Evolutionary conservation across 2,113 vertebrate species (phyloP), one percentile per base, ranked within the genome.

Genomic region (Poecilia latipinna): DNA sequence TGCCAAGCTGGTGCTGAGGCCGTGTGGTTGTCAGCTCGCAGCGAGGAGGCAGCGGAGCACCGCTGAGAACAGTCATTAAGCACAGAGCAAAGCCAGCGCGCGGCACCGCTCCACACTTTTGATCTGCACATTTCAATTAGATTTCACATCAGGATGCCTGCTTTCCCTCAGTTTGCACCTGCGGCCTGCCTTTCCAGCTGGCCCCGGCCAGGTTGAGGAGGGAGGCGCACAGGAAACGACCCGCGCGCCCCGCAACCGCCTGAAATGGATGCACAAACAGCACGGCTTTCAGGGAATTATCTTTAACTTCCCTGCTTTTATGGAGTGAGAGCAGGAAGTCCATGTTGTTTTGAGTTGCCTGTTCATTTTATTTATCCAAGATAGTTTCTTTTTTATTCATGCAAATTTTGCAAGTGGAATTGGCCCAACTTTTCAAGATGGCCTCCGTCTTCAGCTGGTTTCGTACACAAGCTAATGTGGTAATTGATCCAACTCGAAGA

Each of bases 121-220:
- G 88, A 94, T 94, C 91, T 92, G 90, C 93, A 93, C 93, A 88
- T 92, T 94, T 94, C 93, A 93, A 93, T 94, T 93, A 93, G 92
- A 92, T 93, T 92, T 94, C 92, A 88, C 93, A 91, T 93, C 93
- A 90, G 93, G 92, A 91, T 51, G 90, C 83, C 90, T 84, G 89
- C 91, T 91, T 90, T 90, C 83, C 82, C 90, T 92, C 90, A 78
- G 88, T 85, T 81, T 80, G 86, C 93, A 93, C 92, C 93, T 94
- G 93, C 83, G 88, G 79, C 85, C 84, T 81, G 64, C 78, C 74
- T 70, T 71, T 66, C 78, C 72, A 65, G 82, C 82, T 69, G 79
- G 68, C 78, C 51, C 10, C 39, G 1, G 74, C 19, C 80, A 39
- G 69, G 33, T 80, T 77, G 65, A 54, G 80, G 72, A 65, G 68